These are phyloP conservation scores for Menidia beryllina DNA, from an alignment of 2,113 vertebrate species.

Conservation along the genomic window DNA sequence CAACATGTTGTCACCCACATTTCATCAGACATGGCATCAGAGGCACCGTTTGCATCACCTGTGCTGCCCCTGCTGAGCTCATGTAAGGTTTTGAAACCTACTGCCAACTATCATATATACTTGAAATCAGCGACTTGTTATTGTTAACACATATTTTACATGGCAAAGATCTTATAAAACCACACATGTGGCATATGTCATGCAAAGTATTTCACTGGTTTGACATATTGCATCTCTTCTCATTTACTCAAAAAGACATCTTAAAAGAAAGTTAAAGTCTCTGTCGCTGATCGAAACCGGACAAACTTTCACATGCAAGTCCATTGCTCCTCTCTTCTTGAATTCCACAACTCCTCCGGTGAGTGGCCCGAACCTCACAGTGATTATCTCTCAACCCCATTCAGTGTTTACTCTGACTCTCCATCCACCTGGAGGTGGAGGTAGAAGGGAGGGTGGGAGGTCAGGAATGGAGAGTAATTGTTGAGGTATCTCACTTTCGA, in stretches of 20 bases:
- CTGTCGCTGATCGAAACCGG: background rate
- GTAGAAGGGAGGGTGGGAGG: slow-evolving; percentile 80
- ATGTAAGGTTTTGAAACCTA: slow-evolving; percentile 5
- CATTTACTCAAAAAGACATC: too few species aligned
- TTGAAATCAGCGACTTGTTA: background rate
- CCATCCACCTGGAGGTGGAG: slow-evolving; percentile 76
- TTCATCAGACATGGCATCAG: background rate
- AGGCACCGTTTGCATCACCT: background rate
- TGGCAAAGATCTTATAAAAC: background rate
- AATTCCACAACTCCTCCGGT: background rate
- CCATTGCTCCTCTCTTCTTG: background rate
- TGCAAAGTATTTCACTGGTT: too few species aligned
- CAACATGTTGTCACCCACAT: background rate
- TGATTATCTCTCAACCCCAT: slow-evolving; percentile 74
- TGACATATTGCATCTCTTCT: too few species aligned
- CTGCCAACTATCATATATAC: slow-evolving; percentile 1
- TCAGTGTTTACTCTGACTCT: slow-evolving; percentile 59
- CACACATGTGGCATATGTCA: background rate
- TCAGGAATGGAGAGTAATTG: slow-evolving; percentile 79
- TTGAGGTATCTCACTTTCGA: slow-evolving; percentile 58
- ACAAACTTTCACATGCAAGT: background rate
- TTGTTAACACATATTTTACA: background rate
- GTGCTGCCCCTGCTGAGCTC: background rate
- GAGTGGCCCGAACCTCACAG: background rate
- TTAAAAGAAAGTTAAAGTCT: background rate